Evolutionary conservation across 2,888 invertebrate species (phyloP).

Genomic region (Rhopalosiphum nymphaeae): DNA sequence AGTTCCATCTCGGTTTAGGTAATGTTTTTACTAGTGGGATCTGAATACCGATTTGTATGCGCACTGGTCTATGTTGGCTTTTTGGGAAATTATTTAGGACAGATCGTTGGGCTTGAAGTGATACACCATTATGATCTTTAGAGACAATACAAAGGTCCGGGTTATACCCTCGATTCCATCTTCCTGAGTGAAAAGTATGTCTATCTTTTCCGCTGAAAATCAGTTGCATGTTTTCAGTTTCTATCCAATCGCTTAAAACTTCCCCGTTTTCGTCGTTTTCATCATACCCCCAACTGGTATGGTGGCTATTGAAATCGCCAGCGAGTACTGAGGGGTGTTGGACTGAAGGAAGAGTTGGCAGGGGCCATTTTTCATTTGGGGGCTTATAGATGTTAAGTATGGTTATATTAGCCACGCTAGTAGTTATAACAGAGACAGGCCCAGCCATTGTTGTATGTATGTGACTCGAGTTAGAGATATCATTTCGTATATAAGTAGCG

Average conservation of each 20-base stretch:
- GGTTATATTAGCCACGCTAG: neutral
- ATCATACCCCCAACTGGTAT: neutral
- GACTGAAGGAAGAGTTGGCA: neutral
- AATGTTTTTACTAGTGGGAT: constrained; percentile 27
- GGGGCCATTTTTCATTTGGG: neutral
- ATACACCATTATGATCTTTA: neutral
- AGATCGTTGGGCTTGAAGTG: neutral
- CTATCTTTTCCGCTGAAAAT: constrained; percentile 14
- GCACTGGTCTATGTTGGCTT: neutral
- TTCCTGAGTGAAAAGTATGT: constrained; percentile 5
- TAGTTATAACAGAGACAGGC: neutral
- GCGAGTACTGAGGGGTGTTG: neutral
- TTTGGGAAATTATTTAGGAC: constrained; percentile 21
- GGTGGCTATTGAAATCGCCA: constrained; percentile 7
- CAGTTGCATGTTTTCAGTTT: neutral
- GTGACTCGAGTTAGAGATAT: constrained; percentile 26
- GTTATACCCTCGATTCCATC: neutral
- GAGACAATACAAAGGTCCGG: neutral
- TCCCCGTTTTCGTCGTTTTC: neutral
- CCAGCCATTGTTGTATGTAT: neutral
- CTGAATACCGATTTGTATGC: constrained; percentile 11
- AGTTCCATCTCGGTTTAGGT: constrained; percentile 3
- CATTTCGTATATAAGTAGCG: neutral
- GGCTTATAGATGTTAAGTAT: constrained; percentile 15
- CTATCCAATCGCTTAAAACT: constrained; percentile 1